Evolutionary conservation across 2,888 invertebrate species (phyloP), one percentile per base, ranked within the genome.

Genomic region (Pachymerium ferrugineum): DNA sequence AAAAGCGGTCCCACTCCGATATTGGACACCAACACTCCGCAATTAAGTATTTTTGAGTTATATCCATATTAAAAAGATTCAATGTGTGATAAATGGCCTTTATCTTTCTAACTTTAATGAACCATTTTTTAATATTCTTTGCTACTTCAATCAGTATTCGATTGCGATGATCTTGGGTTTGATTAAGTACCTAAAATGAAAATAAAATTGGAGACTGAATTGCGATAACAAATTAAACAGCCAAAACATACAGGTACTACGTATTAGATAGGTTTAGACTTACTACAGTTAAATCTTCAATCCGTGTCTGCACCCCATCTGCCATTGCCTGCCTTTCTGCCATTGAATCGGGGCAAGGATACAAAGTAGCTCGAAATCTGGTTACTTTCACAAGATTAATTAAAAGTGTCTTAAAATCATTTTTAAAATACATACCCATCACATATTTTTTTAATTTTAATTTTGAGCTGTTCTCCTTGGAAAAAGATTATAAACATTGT

Each of bases 41-140:
- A 80, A 99, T 97, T 79, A 98, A 87, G 84, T 98, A 98, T 84
- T 99, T 99, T 85, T 98, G 97, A 0, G 98, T 99, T n/a, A 99
- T 98, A 83, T 99, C 98, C 87, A 99, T 86, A 84, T 97, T 98
- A 87, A 98, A 98, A 81, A 97, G 87, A 85, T 99, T 99, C 80
- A 99, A 85, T 0, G 97, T 97, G 84, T 97, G 95, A 85, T 97
- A 99, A 82, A 98, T 97, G 28, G 98, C 97, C 85, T 98, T 98
- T 82, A 98, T 97, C 86, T 99, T 98, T 80, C 96, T 90, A 73
- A 98, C 98, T 85, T 99, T 98, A 76, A 97, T 92, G 84, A 95
- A 94, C 98, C 99, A 99, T 83, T 94, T 95, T 84, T 97, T 96
- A 75, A 99, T 93, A 85, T 97, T 97, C 84, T 98, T 97, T 0